A percentile compares a stretch with the other conserved stretches of the same genome.
These are phyloP conservation scores for Cheilosia grossa DNA, from an alignment of 2,888 invertebrate species.

Conservation along the genomic window DNA sequence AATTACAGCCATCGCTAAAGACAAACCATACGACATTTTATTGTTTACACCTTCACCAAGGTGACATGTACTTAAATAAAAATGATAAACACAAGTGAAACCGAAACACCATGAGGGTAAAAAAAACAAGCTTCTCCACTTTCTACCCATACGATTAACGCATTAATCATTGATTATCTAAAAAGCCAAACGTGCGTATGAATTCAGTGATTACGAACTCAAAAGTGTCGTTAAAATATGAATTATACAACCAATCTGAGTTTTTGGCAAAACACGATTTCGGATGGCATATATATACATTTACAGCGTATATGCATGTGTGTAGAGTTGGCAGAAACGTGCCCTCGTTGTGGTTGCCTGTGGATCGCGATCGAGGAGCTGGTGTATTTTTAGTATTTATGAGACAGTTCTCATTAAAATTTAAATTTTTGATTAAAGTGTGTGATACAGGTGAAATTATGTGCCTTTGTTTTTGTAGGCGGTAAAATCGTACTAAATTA, in stretches of 20 bases:
- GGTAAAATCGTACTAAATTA: slow-evolving; percentile 19
- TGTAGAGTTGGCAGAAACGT: not conserved
- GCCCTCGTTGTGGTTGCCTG: slow-evolving; percentile 16
- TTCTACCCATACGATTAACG: not conserved
- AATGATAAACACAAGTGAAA: not conserved
- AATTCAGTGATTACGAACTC: slow-evolving; percentile 68
- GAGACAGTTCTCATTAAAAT: slow-evolving; percentile 54
- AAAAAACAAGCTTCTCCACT: not conserved
- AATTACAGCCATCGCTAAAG: not conserved
- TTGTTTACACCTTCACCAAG: not conserved
- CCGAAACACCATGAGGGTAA: not conserved
- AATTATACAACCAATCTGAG: slow-evolving; percentile 55
- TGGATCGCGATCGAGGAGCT: not conserved
- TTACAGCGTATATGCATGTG: not conserved
- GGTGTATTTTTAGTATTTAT: slow-evolving; percentile 48
- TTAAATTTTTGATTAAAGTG: slow-evolving; percentile 69
- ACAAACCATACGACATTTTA: not conserved
- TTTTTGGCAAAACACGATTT: slow-evolving; percentile 45
- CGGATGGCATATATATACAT: not conserved
- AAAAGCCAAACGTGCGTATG: slow-evolving; percentile 51
- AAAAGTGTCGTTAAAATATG: slow-evolving; percentile 65
- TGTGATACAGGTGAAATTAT: slow-evolving; percentile 52
- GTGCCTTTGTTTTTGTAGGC: slow-evolving; percentile 21
- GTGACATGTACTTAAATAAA: slow-evolving; percentile 1
- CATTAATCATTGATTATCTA: slow-evolving; percentile 72